Base-by-base conservation (phyloP, 2,888 invertebrate genomes). In the Callimorpha dominula region DNA sequence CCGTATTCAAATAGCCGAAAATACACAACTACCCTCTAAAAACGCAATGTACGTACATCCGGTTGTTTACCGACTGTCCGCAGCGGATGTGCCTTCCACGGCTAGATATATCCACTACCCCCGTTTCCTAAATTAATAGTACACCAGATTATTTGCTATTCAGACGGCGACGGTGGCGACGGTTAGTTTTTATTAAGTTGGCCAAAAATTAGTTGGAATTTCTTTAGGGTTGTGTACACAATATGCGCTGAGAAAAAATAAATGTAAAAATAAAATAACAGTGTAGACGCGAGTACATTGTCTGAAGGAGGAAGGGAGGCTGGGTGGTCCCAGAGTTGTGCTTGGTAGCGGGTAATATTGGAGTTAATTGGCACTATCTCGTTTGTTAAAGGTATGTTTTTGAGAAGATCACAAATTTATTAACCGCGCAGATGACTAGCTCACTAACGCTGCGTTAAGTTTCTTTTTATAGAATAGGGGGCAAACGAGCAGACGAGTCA, bases 91-190 rank as follows among this genome's bases (percentile, higher is more conserved):
- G 70, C 31, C 73, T 66, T 76, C 68, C 73, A 73, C 68, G 68
- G 49, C 17, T 69, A 57, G 78, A 76, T 84, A 84, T 77, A 78
- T 68, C 60, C 68, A 68, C 50, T 72, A 73, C 40, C 75, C 74
- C 72, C 80, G 82, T 82, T 78, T 76, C 66, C 75, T 70, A 75
- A 78, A 81, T 80, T 73, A 80, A 82, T 81, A 78, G 68, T 70
- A 68, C 63, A 64, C 50, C 68, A 72, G 73, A 78, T 79, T 75
- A 76, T 67, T 68, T 78, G 69, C 49, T 69, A 65, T 57, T 65
- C 46, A 17, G 68, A 62, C 46, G 65, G 65, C 31, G 6, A 65
- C 15, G 31, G 42, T 65, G 65, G 65, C 31, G 6, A 65, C 15
- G 31, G 42, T 65, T 54, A 65, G 57, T 46, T 65, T 60, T 67